A percentile compares a stretch with the other conserved stretches of the same genome.
phyloP scores from a whole-genome alignment of 2,888 invertebrate species.

The Chaetogeoica ovagalla region DNA sequence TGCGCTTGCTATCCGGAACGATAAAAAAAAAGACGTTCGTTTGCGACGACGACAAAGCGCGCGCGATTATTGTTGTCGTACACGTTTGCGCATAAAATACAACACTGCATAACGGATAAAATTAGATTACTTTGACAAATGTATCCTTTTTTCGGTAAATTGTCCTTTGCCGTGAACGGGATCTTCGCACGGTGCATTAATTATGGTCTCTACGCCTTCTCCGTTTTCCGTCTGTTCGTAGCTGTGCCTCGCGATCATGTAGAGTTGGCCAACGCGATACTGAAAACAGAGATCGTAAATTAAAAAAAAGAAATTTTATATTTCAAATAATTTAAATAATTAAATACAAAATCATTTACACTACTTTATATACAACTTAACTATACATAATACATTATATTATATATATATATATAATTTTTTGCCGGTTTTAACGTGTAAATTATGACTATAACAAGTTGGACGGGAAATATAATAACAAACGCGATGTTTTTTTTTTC shows the following conservation, averaged over 20 bases:
- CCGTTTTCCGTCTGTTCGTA: constrained; percentile 86
- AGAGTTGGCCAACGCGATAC: constrained; percentile 89
- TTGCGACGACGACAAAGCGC: too few species aligned
- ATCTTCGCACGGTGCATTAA: constrained; percentile 79
- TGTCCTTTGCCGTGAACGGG: constrained; percentile 80
- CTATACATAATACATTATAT: too few species aligned
- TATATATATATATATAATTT: too few species aligned
- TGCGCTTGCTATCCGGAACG: background rate
- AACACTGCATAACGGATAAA: constrained; percentile 13
- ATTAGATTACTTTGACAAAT: constrained; percentile 75
- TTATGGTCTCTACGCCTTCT: constrained; percentile 89
- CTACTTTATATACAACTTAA: too few species aligned
- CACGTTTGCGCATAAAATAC: background rate
- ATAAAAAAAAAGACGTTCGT: too few species aligned
- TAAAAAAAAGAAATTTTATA: background rate
- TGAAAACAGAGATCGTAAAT: constrained; percentile 60
- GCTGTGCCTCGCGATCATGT: constrained; percentile 93
- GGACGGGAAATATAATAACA: too few species aligned
- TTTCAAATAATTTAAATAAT: background rate
- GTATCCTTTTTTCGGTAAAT: constrained; percentile 87
- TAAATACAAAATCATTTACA: too few species aligned
- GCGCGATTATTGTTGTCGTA: too few species aligned
- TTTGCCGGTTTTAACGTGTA: too few species aligned
- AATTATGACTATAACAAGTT: too few species aligned
- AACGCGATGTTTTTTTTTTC: too few species aligned